Evolutionary conservation across 2,888 invertebrate species (phyloP).

Genomic region (Drosophila melanosoma): DNA sequence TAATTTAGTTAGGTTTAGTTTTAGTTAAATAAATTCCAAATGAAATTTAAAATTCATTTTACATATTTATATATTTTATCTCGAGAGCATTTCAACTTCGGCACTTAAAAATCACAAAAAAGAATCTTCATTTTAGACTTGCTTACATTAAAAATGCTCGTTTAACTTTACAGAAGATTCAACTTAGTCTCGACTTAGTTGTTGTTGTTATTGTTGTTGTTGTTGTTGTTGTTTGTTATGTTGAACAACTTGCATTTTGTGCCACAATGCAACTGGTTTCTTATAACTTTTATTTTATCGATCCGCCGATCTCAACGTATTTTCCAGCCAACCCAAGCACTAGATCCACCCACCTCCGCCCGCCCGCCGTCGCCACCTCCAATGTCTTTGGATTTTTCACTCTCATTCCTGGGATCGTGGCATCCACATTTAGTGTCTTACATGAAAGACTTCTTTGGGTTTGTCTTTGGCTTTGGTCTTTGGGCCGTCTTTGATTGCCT

Average conservation of each 20-base stretch:
- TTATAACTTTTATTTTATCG: constrained; percentile 41
- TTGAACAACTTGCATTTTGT: constrained; percentile 29
- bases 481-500: constrained; percentile 41
- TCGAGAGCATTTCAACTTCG: not conserved
- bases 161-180: not conserved
- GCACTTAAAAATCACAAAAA: not conserved
- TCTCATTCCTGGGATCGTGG: constrained; percentile 50
- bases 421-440: constrained; percentile 1
- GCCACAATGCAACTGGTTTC: constrained; percentile 50
- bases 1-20: not conserved
- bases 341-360: constrained; percentile 15
- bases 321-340: constrained; percentile 33
- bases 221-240: not conserved
- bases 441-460: constrained; percentile 50
- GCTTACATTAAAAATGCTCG: not conserved
- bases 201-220: not conserved
- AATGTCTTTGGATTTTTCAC: constrained; percentile 57
- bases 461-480: constrained; percentile 19
- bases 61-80: too few species aligned
- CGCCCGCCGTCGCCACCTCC: not conserved
- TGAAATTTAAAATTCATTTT: too few species aligned
- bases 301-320: constrained; percentile 41
- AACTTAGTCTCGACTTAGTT: not conserved
- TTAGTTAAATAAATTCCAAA: too few species aligned
- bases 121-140: not conserved